phyloP scores from a whole-genome alignment of 2,113 vertebrate genomes.

The Eleginops maclovinus region DNA sequence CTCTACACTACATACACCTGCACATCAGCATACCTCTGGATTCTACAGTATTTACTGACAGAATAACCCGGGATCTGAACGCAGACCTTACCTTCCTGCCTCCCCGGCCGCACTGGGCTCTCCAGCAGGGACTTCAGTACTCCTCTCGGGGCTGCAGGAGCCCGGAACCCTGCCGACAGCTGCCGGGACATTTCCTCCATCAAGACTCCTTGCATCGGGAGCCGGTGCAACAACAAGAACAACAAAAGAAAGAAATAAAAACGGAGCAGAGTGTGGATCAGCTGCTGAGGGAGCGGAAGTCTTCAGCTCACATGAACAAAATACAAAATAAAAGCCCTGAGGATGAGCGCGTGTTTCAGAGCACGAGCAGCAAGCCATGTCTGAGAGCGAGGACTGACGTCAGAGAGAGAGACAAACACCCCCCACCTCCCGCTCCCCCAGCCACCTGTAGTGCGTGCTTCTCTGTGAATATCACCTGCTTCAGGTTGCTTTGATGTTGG shows the following conservation, averaged over 20 bases:
- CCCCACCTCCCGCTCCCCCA: neutral
- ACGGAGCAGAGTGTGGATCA: neutral
- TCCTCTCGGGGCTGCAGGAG: slow-evolving; percentile 87
- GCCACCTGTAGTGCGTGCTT: neutral
- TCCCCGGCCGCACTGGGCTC: slow-evolving; percentile 91
- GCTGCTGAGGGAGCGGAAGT: neutral
- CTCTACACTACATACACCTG: too few species aligned
- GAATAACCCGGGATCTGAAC: too few species aligned
- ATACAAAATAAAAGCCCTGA: too few species aligned
- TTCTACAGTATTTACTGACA: too few species aligned
- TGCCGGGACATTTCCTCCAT: slow-evolving; percentile 90
- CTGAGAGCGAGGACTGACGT: slow-evolving; percentile 78
- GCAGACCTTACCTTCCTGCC: slow-evolving; percentile 88
- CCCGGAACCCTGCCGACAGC: slow-evolving; percentile 86
- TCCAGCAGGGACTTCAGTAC: slow-evolving; percentile 96
- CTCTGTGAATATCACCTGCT: neutral
- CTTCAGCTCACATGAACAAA: too few species aligned
- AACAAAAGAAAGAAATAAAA: neutral
- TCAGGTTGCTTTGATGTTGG: too few species aligned
- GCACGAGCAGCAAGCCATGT: too few species aligned
- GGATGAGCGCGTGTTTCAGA: too few species aligned
- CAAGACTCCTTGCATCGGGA: slow-evolving; percentile 10
- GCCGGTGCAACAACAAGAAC: neutral
- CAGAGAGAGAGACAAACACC: slow-evolving; percentile 51
- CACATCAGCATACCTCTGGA: too few species aligned